Evolutionary conservation across 2,888 invertebrate genomes (phyloP).

Genomic region (Campopleginae sp.): DNA sequence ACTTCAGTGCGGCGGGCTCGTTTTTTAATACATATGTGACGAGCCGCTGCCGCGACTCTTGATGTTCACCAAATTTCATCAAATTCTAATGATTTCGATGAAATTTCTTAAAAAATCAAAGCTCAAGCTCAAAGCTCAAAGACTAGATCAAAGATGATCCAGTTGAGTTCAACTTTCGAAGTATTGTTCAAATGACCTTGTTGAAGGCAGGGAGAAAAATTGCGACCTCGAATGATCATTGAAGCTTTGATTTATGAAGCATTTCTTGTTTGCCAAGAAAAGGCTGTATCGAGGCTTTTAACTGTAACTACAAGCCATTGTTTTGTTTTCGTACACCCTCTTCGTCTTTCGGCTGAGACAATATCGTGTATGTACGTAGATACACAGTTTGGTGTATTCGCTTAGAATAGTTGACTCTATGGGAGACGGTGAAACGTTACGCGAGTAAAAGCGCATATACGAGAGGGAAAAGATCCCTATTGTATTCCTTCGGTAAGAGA

Average conservation of each 20-base stretch:
- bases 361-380: constrained; percentile 12
- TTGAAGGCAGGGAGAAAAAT: neutral
- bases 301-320: constrained; percentile 23
- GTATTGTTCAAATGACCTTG: too few species aligned
- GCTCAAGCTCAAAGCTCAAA: too few species aligned
- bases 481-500: constrained; percentile 55
- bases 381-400: constrained; percentile 40
- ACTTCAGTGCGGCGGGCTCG: too few species aligned
- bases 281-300: neutral
- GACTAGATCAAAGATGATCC: too few species aligned
- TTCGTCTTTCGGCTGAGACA: constrained; percentile 40
- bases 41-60: too few species aligned
- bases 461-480: constrained; percentile 52
- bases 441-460: constrained; percentile 64
- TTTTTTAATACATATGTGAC: too few species aligned
- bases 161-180: too few species aligned
- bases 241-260: neutral
- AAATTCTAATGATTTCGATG: too few species aligned
- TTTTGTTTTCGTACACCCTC: constrained; percentile 33
- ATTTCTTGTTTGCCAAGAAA: neutral
- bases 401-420: constrained; percentile 21
- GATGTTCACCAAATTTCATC: too few species aligned
- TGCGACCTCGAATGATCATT: neutral
- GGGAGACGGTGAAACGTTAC: constrained; percentile 65
- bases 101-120: too few species aligned